A percentile compares a stretch with the other conserved stretches of the same genome.
These are phyloP conservation scores for Pangasius macronema DNA, from an alignment of 2,797 vertebrate species.

Conservation along the genomic window DNA sequence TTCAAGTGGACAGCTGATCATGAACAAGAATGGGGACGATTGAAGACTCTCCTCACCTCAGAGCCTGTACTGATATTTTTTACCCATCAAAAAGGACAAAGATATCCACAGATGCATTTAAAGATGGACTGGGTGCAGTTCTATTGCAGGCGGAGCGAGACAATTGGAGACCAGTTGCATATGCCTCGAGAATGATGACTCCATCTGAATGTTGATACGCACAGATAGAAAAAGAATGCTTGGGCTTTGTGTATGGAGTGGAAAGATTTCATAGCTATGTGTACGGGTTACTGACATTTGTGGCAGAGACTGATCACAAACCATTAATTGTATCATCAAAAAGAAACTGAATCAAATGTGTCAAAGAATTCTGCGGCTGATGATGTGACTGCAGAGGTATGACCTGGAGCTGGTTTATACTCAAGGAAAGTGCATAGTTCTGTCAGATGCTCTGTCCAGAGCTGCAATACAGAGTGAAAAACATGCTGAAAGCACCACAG, in stretches of 20 bases:
- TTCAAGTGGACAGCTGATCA: slow-evolving; percentile 26
- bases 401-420: slow-evolving; percentile 28
- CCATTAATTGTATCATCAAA: slow-evolving; percentile 5
- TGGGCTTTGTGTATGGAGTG: neutral
- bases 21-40: slow-evolving; percentile 12
- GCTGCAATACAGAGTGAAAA: neutral
- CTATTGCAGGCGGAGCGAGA: neutral
- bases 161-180: slow-evolving; percentile 15
- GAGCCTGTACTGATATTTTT: neutral
- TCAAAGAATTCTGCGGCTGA: neutral
- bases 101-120: neutral
- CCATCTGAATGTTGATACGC: neutral
- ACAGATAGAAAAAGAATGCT: neutral
- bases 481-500: neutral
- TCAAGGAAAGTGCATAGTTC: slow-evolving; percentile 18
- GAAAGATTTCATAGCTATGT: neutral
- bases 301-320: slow-evolving; percentile 21
- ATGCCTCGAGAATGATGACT: slow-evolving; percentile 13
- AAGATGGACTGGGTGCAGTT: slow-evolving; percentile 11
- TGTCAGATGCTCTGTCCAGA: slow-evolving; percentile 24
- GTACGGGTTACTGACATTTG: neutral
- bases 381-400: slow-evolving; percentile 25
- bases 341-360: slow-evolving; percentile 20
- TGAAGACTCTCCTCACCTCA: neutral
- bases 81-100: neutral